These are phyloP conservation scores for Hirtodrosophila alboralis DNA, from an alignment of 2,888 invertebrate genomes.

Conservation along the genomic window DNA sequence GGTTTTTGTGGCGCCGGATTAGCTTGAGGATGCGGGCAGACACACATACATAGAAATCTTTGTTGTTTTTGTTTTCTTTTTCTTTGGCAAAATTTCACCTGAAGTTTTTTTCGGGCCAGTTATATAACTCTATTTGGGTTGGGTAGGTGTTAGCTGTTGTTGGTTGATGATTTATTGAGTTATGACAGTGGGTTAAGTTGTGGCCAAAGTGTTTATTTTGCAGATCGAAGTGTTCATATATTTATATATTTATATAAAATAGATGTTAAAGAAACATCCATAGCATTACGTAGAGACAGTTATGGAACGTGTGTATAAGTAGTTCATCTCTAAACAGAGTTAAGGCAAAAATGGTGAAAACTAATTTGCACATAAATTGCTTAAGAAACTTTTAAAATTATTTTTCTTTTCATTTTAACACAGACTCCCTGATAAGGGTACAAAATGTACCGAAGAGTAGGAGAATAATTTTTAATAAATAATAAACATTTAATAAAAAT, in stretches of 20 bases:
- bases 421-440: too few species aligned
- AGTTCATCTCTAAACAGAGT: not conserved
- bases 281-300: constrained; percentile 2
- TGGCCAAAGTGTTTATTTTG: constrained; percentile 63
- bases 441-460: too few species aligned
- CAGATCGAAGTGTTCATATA: constrained; percentile 49
- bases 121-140: constrained; percentile 70
- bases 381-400: not conserved
- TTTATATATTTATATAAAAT: too few species aligned
- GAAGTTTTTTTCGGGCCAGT: constrained; percentile 46
- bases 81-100: constrained; percentile 69
- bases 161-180: constrained; percentile 74
- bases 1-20: constrained; percentile 79
- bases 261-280: constrained; percentile 41
- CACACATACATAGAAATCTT: too few species aligned
- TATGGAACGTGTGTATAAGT: constrained; percentile 6
- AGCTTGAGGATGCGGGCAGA: constrained; percentile 76
- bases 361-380: not conserved
- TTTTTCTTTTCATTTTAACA: too few species aligned
- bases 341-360: constrained; percentile 2
- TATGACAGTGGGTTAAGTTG: constrained; percentile 76
- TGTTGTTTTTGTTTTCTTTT: constrained; percentile 21
- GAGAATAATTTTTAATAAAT: too few species aligned
- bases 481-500: too few species aligned
- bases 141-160: constrained; percentile 71